These are phyloP conservation scores for Phalacrocorax carbo DNA, from an alignment of 2,113 vertebrate genomes.

Conservation along the genomic window DNA sequence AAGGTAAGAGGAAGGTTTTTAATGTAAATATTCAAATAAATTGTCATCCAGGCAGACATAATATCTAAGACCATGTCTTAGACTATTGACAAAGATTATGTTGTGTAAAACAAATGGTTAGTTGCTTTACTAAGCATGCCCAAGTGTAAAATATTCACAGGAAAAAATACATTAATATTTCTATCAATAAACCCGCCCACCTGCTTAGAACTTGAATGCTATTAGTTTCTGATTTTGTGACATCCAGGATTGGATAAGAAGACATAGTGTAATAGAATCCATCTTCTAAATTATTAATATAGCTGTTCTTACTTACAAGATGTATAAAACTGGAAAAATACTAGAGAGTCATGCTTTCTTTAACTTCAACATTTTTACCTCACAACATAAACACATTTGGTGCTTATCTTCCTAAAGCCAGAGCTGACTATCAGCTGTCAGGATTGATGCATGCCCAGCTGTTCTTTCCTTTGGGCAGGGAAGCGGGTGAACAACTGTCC, in stretches of 20 bases:
- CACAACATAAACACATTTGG: not conserved
- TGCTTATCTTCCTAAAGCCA: not conserved
- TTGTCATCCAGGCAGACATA: not conserved
- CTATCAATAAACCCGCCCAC: not conserved
- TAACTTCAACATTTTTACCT: not conserved
- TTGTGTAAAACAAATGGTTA: not conserved
- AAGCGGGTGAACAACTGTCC: not conserved
- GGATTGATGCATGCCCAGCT: not conserved
- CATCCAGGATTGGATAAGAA: not conserved
- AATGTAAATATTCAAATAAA: not conserved
- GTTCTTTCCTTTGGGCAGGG: not conserved
- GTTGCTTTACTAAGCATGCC: not conserved
- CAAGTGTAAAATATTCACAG: not conserved
- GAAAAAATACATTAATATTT: not conserved
- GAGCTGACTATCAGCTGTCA: not conserved
- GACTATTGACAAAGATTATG: not conserved
- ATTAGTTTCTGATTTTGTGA: not conserved
- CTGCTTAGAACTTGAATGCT: not conserved
- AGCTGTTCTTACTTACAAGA: not conserved
- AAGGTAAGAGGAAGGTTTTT: not conserved
- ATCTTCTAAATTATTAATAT: not conserved
- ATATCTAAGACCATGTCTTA: not conserved
- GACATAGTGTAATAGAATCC: not conserved
- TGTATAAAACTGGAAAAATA: not conserved
- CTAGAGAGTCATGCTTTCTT: not conserved